phyloP scores from a whole-genome alignment of 2,888 invertebrate species.

The Aromia moschata region DNA sequence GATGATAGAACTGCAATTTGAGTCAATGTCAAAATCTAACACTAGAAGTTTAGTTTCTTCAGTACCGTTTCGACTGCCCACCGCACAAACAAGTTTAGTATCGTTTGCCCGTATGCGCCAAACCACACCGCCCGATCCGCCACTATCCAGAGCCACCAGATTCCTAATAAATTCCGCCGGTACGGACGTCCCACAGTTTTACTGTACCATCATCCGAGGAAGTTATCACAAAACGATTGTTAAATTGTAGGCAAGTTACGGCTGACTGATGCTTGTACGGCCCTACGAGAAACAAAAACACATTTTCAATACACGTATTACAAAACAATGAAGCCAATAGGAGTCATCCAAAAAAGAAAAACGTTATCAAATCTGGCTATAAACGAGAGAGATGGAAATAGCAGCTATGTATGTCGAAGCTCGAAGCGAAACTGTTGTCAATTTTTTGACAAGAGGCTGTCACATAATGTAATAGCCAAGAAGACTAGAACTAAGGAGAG shows the following conservation, averaged over 20 bases:
- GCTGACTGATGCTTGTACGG: constrained; percentile 97
- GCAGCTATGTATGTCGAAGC: too few relatives aligned
- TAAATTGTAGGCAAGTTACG: constrained; percentile 97
- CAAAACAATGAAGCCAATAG: too few relatives aligned
- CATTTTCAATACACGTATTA: too few relatives aligned
- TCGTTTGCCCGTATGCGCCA: constrained; percentile 97
- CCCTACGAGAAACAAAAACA: constrained; percentile 67
- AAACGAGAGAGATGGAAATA: too few relatives aligned
- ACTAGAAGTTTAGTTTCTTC: constrained; percentile 99
- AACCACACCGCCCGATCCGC: constrained; percentile 97
- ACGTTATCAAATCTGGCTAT: too few relatives aligned
- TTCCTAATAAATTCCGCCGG: constrained; percentile 96
- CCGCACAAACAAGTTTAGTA: constrained; percentile 97
- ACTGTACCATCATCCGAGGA: constrained; percentile 99
- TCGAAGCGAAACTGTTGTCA: too few relatives aligned
- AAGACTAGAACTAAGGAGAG: too few relatives aligned
- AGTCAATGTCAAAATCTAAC: constrained; percentile 92
- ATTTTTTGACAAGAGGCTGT: too few relatives aligned
- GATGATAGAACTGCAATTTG: constrained; percentile 24
- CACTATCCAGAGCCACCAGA: constrained; percentile 91
- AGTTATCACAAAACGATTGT: constrained; percentile 96
- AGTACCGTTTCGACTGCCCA: constrained; percentile 97
- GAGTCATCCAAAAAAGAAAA: too few relatives aligned
- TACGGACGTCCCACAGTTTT: constrained; percentile 97
- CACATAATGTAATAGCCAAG: too few relatives aligned